Conservation (phyloP, 1,140 invertebrate species). For the Heliconius nattereri region DNA sequence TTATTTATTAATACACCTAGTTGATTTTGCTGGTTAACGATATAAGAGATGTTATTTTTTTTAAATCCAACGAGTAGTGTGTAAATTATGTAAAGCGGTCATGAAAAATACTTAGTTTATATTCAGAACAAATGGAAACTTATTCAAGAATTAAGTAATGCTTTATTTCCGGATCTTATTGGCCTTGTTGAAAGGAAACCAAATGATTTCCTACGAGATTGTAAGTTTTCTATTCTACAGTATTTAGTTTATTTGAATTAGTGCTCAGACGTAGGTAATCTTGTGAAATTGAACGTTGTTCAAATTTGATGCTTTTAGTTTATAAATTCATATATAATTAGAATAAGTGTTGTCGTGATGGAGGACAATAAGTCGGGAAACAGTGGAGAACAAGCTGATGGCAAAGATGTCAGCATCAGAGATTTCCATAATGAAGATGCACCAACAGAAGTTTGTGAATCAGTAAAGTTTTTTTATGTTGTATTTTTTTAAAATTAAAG, state of each 20-base stretch:
- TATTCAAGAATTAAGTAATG: conserved; percentile 29
- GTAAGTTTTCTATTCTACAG: conserved; percentile 14
- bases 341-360: conserved; percentile 6
- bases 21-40: no score
- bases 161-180: conserved; percentile 39
- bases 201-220: conserved; percentile 44
- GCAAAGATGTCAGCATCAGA: conserved; percentile 48
- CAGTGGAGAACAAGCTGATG: conserved; percentile 5
- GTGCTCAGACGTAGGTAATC: conserved; percentile 38
- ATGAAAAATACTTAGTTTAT: background rate
- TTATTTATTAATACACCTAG: no score
- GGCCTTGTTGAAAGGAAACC: conserved; percentile 59
- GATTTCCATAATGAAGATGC: conserved; percentile 56
- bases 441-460: conserved; percentile 52
- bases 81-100: background rate
- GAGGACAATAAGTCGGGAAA: conserved; percentile 30
- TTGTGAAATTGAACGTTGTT: background rate
- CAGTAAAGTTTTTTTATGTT: conserved; percentile 43
- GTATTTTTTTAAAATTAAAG: background rate
- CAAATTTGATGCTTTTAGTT: background rate
- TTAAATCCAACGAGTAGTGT: no score
- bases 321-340: background rate
- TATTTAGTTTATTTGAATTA: conserved; percentile 40
- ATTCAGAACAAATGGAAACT: conserved; percentile 4
- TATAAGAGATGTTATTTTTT: no score